Evolutionary conservation across 2,797 vertebrate genomes (phyloP), one percentile per base, ranked within the genome.

Genomic region (Oryzias sinensis): DNA sequence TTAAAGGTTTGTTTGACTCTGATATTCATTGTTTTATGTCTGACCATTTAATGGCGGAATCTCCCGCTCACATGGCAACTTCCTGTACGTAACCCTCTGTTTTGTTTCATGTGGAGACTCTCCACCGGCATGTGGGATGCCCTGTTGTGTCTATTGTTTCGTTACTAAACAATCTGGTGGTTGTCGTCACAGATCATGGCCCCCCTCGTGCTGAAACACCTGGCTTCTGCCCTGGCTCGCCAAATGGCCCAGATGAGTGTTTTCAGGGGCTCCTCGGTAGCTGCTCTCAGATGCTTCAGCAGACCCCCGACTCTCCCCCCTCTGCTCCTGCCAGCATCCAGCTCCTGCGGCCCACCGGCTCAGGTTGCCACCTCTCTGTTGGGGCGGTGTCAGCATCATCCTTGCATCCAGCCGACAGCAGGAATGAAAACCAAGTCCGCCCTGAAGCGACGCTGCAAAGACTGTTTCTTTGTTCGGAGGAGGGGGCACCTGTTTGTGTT

Each of bases 401-500:
- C 70, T 4, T 75, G 68, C 5, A 22, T 61, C 60, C 90, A 89
- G 68, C 88, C 80, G 0, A 74, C 56, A 0, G 76, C 41, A 0
- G 94, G 94, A 3, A 92, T 98, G 92, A 98, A 98, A 81, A 93
- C 91, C 55, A 97, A 94, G 82, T 75, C 71, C 0, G 61, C 81
- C 6, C 45, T 98, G 51, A 93, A 37, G 65, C 91, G 66, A 68
- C 95, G 96, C 47, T 98, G 97, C 79, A 92, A 90, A 80, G 95
- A 95, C 88, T 99, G 97, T 67, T 96, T 90, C 82, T 67, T 92
- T 46, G 96, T 96, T 3, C 89, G 89, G 20, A 88, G 95, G 20
- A 91, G 93, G 1, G 97, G 96, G 2, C 91, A 71, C 0, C 74
- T 96, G 67, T 97, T 85, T 75, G 83, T 99, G 15, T 92, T 54